Percentiles rank a stretch among this genome's conserved stretches.
Conservation (phyloP, 2,888 invertebrate genomes). For the Crepidodera aurea region DNA sequence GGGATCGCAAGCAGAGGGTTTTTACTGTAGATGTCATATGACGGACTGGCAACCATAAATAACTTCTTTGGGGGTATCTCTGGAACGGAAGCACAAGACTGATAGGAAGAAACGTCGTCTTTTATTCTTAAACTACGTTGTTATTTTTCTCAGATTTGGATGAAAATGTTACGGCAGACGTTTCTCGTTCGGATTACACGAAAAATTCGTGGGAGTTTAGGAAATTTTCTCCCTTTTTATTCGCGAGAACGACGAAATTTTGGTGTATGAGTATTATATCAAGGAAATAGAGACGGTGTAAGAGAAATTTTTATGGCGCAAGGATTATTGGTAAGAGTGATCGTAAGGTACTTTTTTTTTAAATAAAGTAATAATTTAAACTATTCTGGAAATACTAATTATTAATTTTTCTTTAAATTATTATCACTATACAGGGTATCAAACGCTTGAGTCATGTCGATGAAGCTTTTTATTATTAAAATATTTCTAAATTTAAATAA, state of each 20-base stretch:
- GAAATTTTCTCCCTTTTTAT: not conserved
- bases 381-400: too few relatives aligned
- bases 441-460: too few relatives aligned
- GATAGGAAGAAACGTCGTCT: slow-evolving; percentile 25
- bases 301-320: too few relatives aligned
- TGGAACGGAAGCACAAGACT: slow-evolving; percentile 3
- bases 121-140: slow-evolving; percentile 18
- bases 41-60: slow-evolving; percentile 13
- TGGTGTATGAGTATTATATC: not conserved
- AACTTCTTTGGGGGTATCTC: slow-evolving; percentile 4
- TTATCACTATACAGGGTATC: too few relatives aligned
- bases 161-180: slow-evolving; percentile 20
- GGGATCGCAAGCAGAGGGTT: not conserved
- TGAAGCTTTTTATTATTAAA: too few relatives aligned
- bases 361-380: too few relatives aligned
- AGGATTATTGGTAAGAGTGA: too few relatives aligned
- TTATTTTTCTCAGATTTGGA: slow-evolving; percentile 25
- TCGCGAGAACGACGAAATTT: not conserved
- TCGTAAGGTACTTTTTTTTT: too few relatives aligned
- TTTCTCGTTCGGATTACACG: slow-evolving; percentile 1
- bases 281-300: not conserved
- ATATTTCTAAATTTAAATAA: too few relatives aligned
- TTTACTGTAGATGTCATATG: slow-evolving; percentile 16
- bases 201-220: not conserved
- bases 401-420: too few relatives aligned